Conservation (phyloP, 2,797 vertebrate genomes). For the Toxotes lorentzi region DNA sequence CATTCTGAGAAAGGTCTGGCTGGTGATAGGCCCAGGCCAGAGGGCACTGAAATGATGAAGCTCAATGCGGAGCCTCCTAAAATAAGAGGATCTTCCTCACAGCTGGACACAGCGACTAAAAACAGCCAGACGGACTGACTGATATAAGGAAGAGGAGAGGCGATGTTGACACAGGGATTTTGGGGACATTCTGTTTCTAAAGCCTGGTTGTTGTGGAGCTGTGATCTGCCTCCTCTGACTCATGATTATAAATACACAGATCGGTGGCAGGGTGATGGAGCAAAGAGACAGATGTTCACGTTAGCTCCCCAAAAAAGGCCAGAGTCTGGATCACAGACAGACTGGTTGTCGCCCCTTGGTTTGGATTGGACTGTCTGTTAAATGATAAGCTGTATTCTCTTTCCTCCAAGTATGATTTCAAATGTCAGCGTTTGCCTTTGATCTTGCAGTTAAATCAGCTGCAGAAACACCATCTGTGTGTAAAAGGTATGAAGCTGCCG, state of each 20-base stretch:
- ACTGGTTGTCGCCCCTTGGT: not conserved
- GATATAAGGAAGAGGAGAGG: slow-evolving; percentile 29
- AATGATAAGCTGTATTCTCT: not conserved
- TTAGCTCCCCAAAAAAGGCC: slow-evolving; percentile 15
- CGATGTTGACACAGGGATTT: slow-evolving; percentile 60
- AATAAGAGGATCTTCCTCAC: slow-evolving; percentile 66
- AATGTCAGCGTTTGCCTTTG: too few relatives aligned
- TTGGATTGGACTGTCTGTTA: not conserved
- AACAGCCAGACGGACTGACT: slow-evolving; percentile 42
- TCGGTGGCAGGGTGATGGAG: slow-evolving; percentile 2
- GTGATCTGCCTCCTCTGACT: slow-evolving; percentile 25
- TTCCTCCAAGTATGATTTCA: not conserved
- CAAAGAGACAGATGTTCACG: slow-evolving; percentile 4
- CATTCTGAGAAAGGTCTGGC: slow-evolving; percentile 56
- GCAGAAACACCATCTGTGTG: too few relatives aligned
- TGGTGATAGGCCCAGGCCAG: slow-evolving; percentile 40
- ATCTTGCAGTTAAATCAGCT: too few relatives aligned
- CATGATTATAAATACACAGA: slow-evolving; percentile 65
- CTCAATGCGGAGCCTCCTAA: slow-evolving; percentile 52
- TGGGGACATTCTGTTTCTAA: slow-evolving; percentile 57
- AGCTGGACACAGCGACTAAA: slow-evolving; percentile 58
- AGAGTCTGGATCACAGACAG: not conserved
- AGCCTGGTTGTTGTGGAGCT: slow-evolving; percentile 34
- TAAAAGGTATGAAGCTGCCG: too few relatives aligned
- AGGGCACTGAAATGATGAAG: slow-evolving; percentile 53